phyloP scores from a whole-genome alignment of 2,888 invertebrate species.

The Platycheirus albimanus region DNA sequence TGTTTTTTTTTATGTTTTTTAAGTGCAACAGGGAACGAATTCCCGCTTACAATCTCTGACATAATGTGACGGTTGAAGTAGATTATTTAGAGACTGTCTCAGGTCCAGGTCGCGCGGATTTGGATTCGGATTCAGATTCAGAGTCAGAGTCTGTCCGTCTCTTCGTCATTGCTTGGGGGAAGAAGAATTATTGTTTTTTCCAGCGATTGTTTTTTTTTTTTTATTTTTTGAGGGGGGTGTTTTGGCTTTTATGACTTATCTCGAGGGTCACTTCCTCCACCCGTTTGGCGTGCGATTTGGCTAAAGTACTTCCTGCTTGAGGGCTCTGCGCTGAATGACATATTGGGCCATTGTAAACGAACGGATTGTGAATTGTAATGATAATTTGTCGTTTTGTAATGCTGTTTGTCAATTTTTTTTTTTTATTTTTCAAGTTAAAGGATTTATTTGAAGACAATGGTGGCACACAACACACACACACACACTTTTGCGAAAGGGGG shows the following conservation, averaged over 20 bases:
- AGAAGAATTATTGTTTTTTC: conserved; percentile 51
- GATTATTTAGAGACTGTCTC: conserved; percentile 22
- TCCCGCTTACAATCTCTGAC: conserved; percentile 63
- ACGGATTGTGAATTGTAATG: conserved; percentile 45
- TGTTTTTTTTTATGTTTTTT: neutral
- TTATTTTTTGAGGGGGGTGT: conserved; percentile 54
- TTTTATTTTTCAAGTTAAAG: too few species aligned
- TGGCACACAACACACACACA: too few species aligned
- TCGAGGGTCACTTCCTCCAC: conserved; percentile 72
- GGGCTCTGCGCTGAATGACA: conserved; percentile 59
- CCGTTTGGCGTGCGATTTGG: conserved; percentile 62
- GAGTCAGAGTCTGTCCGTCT: conserved; percentile 18
- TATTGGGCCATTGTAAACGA: conserved; percentile 61
- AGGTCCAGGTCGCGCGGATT: conserved; percentile 46
- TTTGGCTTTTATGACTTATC: conserved; percentile 42
- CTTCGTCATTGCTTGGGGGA: conserved; percentile 29
- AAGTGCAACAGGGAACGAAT: conserved; percentile 66
- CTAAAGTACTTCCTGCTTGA: conserved; percentile 69
- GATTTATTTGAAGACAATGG: neutral
- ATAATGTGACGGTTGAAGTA: conserved; percentile 33
- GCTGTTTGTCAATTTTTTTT: conserved; percentile 22
- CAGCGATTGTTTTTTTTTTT: too few species aligned
- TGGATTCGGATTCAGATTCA: neutral
- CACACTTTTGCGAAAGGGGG: too few species aligned
- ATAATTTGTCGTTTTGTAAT: conserved; percentile 75